These are phyloP conservation scores for Rhingia campestris DNA, from an alignment of 2,888 invertebrate genomes.

Conservation along the genomic window DNA sequence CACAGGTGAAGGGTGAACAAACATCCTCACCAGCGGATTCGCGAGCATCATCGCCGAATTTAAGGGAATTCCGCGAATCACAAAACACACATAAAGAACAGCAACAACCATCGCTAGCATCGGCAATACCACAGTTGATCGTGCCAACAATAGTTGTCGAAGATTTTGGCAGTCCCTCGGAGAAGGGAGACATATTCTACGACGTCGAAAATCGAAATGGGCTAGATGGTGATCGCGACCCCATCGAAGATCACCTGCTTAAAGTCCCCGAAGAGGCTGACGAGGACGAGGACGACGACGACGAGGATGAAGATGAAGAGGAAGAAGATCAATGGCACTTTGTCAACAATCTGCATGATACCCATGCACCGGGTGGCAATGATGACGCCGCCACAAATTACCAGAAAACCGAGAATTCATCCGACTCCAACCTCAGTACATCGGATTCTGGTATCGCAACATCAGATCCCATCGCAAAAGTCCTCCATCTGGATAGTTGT, in stretches of 20 bases:
- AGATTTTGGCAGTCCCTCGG: conserved; percentile 78
- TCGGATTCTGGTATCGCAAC: conserved; percentile 81
- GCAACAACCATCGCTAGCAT: background rate
- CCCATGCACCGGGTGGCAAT: conserved; percentile 75
- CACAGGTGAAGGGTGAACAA: conserved; percentile 71
- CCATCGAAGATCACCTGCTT: conserved; percentile 75
- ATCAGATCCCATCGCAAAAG: conserved; percentile 36
- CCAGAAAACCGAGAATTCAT: conserved; percentile 77
- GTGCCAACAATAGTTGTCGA: conserved; percentile 80
- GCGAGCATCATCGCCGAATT: conserved; percentile 55
- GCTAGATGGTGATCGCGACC: conserved; percentile 6
- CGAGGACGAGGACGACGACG: conserved; percentile 44
- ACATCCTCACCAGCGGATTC: conserved; percentile 33
- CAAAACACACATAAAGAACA: conserved; percentile 48
- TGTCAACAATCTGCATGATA: conserved; percentile 72
- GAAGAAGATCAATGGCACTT: conserved; percentile 76
- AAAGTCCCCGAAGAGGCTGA: conserved; percentile 75
- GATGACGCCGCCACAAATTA: conserved; percentile 72
- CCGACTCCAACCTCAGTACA: conserved; percentile 80
- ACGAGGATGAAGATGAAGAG: conserved; percentile 54
- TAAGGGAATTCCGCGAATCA: conserved; percentile 79
- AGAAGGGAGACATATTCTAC: conserved; percentile 78
- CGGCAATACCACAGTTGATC: conserved; percentile 60
- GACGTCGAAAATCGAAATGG: conserved; percentile 76
- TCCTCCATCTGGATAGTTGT: conserved; percentile 68